Evolutionary conservation across 2,888 invertebrate species (phyloP).

Genomic region (Iselma pallidipennis): DNA sequence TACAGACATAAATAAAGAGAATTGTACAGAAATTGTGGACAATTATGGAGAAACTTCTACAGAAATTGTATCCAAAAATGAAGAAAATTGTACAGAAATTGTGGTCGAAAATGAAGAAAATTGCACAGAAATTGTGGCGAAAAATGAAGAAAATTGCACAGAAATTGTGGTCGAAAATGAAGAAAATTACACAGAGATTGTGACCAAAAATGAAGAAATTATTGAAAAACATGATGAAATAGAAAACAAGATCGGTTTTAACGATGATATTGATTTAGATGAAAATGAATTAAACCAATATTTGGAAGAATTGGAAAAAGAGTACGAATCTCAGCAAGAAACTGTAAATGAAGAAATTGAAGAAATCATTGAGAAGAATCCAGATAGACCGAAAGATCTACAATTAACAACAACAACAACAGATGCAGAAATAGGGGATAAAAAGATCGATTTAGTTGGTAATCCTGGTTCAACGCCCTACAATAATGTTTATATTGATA

Average conservation of each 20-base stretch:
- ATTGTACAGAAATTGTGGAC: slow-evolving; percentile 3
- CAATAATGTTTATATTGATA: slow-evolving; percentile 52
- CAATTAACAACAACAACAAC: slow-evolving; percentile 13
- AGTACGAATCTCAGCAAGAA: slow-evolving; percentile 31
- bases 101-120: slow-evolving; percentile 13
- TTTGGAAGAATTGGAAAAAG: slow-evolving; percentile 50
- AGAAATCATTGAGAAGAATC: slow-evolving; percentile 8
- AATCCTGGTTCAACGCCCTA: slow-evolving; percentile 55
- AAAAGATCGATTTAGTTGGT: slow-evolving; percentile 46
- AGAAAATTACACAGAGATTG: background rate
- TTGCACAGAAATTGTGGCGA: background rate
- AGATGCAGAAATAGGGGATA: slow-evolving; percentile 21
- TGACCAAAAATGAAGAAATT: background rate
- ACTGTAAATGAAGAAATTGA: slow-evolving; percentile 12
- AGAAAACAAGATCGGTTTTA: slow-evolving; percentile 40
- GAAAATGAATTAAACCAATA: slow-evolving; percentile 50
- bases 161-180: slow-evolving; percentile 13
- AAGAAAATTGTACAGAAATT: slow-evolving; percentile 11
- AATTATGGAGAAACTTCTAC: slow-evolving; percentile 7
- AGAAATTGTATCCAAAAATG: too few species aligned
- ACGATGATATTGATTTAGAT: slow-evolving; percentile 46
- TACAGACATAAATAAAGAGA: background rate
- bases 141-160: slow-evolving; percentile 3
- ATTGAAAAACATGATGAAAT: slow-evolving; percentile 14
- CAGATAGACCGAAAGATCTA: slow-evolving; percentile 33